Percentiles rank a stretch among this genome's conserved stretches.
Evolutionary conservation across 2,797 vertebrate genomes (phyloP).

Genomic region (Tokudaia tokunoshimensis): DNA sequence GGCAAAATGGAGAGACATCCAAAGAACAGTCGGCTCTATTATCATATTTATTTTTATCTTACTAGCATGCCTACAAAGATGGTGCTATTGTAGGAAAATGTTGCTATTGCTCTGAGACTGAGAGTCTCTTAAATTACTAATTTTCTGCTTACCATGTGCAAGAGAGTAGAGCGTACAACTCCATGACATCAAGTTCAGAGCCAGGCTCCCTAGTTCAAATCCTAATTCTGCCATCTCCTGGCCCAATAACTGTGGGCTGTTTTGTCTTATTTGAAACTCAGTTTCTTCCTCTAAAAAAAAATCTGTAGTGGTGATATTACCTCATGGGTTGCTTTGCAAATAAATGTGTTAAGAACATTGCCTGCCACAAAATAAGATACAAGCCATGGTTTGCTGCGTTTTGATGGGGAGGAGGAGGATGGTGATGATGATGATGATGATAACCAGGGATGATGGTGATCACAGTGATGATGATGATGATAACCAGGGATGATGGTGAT

Average conservation of each 20-base stretch:
- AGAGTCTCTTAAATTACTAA: not conserved
- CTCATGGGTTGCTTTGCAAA: conserved; percentile 8
- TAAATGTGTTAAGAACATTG: conserved; percentile 4
- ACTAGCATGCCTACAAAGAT: not conserved
- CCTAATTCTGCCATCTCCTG: not conserved
- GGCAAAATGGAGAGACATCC: conserved; percentile 32
- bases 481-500: not conserved
- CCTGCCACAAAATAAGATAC: not conserved
- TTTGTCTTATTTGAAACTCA: not conserved
- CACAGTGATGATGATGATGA: not conserved
- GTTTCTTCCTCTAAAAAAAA: conserved; percentile 42
- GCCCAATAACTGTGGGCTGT: not conserved
- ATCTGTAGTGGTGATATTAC: not conserved
- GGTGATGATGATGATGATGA: too few relatives aligned
- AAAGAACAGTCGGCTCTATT: conserved; percentile 38
- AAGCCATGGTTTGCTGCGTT: not conserved
- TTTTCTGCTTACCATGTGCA: not conserved
- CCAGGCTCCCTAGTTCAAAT: not conserved
- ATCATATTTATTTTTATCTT: conserved; percentile 65
- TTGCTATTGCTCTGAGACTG: not conserved
- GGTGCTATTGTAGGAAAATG: not conserved
- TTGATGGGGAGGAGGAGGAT: not conserved
- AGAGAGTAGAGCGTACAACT: not conserved
- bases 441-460: too few relatives aligned
- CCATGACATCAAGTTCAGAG: not conserved